Conservation (phyloP, 2,888 invertebrate genomes). For the Rotaria sp. region DNA sequence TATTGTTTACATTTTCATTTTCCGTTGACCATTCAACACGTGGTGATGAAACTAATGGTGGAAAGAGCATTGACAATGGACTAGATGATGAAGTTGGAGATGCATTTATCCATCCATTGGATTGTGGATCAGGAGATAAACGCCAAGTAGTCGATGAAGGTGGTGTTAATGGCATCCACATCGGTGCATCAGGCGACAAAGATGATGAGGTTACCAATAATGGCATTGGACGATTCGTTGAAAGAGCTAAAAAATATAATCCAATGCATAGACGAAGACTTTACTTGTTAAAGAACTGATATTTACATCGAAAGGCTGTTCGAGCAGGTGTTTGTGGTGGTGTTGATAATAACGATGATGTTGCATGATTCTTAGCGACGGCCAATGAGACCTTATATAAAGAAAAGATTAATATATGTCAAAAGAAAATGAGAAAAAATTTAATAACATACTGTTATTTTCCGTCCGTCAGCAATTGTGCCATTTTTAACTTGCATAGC, state of each 20-base stretch:
- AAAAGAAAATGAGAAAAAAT: neutral
- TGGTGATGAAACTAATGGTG: neutral
- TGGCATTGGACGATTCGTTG: neutral
- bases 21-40: neutral
- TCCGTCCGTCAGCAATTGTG: neutral
- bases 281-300: neutral
- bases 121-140: neutral
- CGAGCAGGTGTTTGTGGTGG: neutral
- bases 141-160: neutral
- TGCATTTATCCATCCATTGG: neutral
- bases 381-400: neutral
- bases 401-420: neutral
- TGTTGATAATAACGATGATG: neutral
- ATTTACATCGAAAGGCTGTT: neutral
- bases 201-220: neutral
- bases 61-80: neutral
- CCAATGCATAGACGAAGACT: neutral
- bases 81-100: neutral
- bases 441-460: neutral
- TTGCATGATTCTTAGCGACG: neutral
- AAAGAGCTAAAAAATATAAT: neutral
- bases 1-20: neutral
- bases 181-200: neutral
- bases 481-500: conserved; percentile 18
- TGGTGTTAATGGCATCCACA: neutral